Evolutionary conservation across 2,888 invertebrate species (phyloP).

Genomic region (Drosophila atroscutellata): DNA sequence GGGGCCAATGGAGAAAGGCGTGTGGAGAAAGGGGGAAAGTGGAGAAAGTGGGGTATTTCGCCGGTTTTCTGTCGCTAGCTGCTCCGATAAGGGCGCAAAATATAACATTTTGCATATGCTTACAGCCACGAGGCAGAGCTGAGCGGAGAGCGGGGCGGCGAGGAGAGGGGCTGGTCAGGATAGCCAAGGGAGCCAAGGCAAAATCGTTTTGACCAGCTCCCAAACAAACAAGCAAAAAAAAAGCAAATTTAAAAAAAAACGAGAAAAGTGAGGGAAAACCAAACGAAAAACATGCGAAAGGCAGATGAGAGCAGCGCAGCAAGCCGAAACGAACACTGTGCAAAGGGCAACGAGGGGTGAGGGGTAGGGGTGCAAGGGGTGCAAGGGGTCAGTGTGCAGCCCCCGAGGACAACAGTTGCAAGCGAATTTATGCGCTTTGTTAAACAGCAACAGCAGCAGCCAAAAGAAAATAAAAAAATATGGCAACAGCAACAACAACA

Average conservation of each 20-base stretch:
- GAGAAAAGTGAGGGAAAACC: conserved; percentile 16
- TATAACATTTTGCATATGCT: conserved; percentile 79
- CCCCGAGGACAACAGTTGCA: conserved; percentile 79
- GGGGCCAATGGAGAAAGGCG: not conserved
- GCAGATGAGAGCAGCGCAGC: conserved; percentile 76
- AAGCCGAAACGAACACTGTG: conserved; percentile 72
- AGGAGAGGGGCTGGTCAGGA: conserved; percentile 4
- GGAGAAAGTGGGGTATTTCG: not conserved
- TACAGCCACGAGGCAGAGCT: conserved; percentile 32
- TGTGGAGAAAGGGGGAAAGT: not conserved
- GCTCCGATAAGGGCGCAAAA: conserved; percentile 72
- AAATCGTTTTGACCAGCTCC: conserved; percentile 81
- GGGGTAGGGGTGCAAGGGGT: not conserved
- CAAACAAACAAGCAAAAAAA: conserved; percentile 55
- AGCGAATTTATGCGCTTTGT: conserved; percentile 82
- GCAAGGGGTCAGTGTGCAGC: conserved; percentile 43
- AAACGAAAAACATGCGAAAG: conserved; percentile 62
- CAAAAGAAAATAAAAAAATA: conserved; percentile 50
- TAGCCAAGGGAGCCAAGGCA: conserved; percentile 48
- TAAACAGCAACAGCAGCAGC: conserved; percentile 76
- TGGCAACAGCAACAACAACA: conserved; percentile 38
- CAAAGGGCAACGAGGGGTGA: conserved; percentile 5
- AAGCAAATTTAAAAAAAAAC: conserved; percentile 3
- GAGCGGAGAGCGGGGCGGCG: not conserved
- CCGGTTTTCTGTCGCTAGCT: conserved; percentile 49